phyloP scores from a whole-genome alignment of 2,797 vertebrate genomes.

The Amblyraja radiata region DNA sequence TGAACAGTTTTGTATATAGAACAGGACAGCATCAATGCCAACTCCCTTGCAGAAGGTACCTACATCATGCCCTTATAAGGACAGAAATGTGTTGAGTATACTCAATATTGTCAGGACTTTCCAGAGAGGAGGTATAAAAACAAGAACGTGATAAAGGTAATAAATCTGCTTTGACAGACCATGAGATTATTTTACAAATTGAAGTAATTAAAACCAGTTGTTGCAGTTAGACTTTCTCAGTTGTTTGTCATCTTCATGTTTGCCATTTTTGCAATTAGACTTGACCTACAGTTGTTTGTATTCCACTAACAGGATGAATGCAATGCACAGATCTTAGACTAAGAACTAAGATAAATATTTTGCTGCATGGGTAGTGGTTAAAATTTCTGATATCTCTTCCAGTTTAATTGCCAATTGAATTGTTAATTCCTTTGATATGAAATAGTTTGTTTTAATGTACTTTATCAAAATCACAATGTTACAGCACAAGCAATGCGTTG shows the following conservation, averaged over 20 bases:
- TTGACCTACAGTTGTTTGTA: not conserved
- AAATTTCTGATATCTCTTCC: not conserved
- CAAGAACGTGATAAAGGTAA: not conserved
- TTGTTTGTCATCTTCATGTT: not conserved
- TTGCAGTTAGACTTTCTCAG: not conserved
- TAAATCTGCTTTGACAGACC: not conserved
- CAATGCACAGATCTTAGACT: not conserved
- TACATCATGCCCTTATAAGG: slow-evolving; percentile 4
- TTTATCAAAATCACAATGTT: not conserved
- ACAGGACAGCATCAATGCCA: not conserved
- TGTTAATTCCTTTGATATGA: not conserved
- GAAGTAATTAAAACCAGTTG: slow-evolving; percentile 13
- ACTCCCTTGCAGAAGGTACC: not conserved
- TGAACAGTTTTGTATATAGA: not conserved
- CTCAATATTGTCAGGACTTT: not conserved
- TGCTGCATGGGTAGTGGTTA: not conserved
- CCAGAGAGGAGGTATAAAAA: not conserved
- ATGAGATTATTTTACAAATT: not conserved
- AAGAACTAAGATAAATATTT: not conserved
- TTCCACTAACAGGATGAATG: not conserved
- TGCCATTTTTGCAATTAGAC: not conserved
- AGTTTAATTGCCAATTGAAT: not conserved
- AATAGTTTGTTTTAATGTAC: not conserved
- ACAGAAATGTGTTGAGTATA: not conserved
- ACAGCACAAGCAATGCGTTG: not conserved